Conservation (phyloP, 1,140 invertebrate genomes). For the Leptinotarsa texana region DNA sequence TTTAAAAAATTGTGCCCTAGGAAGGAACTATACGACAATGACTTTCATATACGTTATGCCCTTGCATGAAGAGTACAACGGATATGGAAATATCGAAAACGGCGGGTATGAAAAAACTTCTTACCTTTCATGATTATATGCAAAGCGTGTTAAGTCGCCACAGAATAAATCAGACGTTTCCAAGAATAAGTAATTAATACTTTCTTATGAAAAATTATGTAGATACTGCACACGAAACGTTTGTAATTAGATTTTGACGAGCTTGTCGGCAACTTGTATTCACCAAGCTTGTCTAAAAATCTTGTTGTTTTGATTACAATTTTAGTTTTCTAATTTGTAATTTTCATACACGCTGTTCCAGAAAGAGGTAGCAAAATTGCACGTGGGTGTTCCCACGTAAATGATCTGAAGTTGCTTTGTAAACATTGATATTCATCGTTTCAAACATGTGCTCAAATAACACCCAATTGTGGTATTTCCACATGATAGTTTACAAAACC, state of each 20-base stretch:
- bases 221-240: constrained; percentile 17
- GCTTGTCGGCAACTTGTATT: neutral
- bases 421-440: no score
- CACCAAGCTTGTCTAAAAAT: neutral
- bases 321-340: no score
- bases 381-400: no score
- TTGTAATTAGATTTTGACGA: constrained; percentile 10
- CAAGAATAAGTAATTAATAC: constrained; percentile 15
- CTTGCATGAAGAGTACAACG: constrained; percentile 51
- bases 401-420: no score
- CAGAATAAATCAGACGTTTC: constrained; percentile 19
- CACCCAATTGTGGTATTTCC: no score
- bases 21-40: constrained; percentile 43
- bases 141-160: constrained; percentile 22
- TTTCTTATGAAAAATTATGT: constrained; percentile 17
- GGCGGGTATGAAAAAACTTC: constrained; percentile 34
- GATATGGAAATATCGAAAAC: constrained; percentile 51
- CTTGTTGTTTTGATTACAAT: no score
- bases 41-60: constrained; percentile 55
- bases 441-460: no score
- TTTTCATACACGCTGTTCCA: no score
- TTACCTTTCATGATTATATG: constrained; percentile 22
- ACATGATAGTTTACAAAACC: no score
- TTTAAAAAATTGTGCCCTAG: constrained; percentile 2
- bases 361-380: no score